These are phyloP conservation scores for Lerista edwardsae DNA, from an alignment of 2,797 vertebrate species.

Conservation along the genomic window DNA sequence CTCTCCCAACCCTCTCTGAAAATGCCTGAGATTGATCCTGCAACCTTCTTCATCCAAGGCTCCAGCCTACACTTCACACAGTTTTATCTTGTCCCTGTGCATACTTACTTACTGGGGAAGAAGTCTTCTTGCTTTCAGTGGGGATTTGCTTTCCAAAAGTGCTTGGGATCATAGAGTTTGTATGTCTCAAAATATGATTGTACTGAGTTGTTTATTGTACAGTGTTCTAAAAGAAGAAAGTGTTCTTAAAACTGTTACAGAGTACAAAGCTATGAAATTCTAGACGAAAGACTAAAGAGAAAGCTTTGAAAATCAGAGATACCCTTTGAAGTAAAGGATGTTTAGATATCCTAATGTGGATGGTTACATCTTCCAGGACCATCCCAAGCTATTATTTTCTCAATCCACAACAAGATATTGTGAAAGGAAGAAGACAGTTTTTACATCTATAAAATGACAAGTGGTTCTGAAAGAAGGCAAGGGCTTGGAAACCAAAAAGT, in stretches of 20 bases:
- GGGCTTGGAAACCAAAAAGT: conserved; percentile 7
- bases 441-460: neutral
- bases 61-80: neutral
- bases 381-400: conserved; percentile 34
- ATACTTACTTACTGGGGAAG: neutral
- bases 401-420: conserved; percentile 30
- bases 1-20: no score
- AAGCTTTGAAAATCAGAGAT: conserved; percentile 4
- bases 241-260: neutral
- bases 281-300: neutral
- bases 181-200: neutral
- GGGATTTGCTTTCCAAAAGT: neutral
- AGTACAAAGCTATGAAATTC: neutral
- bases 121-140: neutral
- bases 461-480: conserved; percentile 35
- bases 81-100: neutral
- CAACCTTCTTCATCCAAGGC: no score
- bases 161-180: neutral
- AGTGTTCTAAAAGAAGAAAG: neutral
- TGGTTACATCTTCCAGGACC: conserved; percentile 10
- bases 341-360: neutral
- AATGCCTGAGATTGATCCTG: no score
- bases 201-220: neutral
- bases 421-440: neutral
- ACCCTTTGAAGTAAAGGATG: neutral